Evolutionary conservation across 2,797 vertebrate species (phyloP).

Genomic region (Phoebastria nigripes): DNA sequence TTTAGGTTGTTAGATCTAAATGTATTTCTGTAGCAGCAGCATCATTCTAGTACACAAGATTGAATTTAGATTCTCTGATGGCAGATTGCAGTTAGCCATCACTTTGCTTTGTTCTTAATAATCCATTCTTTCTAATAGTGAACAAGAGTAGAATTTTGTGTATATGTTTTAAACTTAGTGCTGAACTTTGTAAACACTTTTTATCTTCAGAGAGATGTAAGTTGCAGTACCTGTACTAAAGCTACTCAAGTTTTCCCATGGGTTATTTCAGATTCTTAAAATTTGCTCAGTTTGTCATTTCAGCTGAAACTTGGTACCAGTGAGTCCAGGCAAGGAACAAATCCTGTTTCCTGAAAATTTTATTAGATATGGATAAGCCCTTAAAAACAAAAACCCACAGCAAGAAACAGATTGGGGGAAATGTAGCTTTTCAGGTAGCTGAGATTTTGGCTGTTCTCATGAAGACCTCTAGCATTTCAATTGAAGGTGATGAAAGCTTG

Average conservation of each 20-base stretch:
- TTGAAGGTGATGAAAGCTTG: conserved; percentile 23
- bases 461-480: background rate
- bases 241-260: background rate
- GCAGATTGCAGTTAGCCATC: background rate
- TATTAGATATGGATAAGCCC: background rate
- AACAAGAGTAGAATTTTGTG: background rate
- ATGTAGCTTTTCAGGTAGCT: conserved; percentile 27
- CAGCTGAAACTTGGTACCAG: background rate
- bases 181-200: background rate
- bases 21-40: background rate
- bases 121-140: background rate
- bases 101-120: background rate
- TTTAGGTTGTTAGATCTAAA: background rate
- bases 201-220: background rate
- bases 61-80: background rate
- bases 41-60: background rate
- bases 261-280: background rate
- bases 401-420: background rate
- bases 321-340: background rate
- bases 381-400: background rate
- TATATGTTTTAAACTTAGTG: background rate
- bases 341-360: background rate
- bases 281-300: background rate
- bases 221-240: background rate
- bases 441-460: background rate